Percentiles rank a stretch among this genome's conserved stretches.
Conservation (phyloP, 1,140 invertebrate genomes). For the Drosophila willistoni region DNA sequence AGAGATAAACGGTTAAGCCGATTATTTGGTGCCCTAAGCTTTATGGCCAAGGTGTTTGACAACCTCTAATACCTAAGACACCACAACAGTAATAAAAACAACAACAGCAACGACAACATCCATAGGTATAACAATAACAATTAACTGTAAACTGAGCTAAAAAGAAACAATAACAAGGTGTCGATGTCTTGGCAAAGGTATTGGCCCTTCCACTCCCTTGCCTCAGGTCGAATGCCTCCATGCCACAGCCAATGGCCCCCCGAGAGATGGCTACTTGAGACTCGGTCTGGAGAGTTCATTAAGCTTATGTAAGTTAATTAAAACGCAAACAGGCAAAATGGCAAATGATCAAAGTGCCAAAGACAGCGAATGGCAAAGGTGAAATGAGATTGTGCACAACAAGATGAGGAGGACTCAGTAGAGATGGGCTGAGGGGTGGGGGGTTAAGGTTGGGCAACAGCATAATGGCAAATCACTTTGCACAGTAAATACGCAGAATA, state of each 20-base stretch:
- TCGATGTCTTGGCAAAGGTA: neutral
- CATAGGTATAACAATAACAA: slow-evolving; percentile 16
- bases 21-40: slow-evolving; percentile 12
- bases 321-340: slow-evolving; percentile 40
- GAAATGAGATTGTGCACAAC: slow-evolving; percentile 11
- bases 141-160: slow-evolving; percentile 15
- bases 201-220: neutral
- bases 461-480: slow-evolving; percentile 38
- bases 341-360: slow-evolving; percentile 38
- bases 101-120: neutral
- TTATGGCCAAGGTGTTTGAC: slow-evolving; percentile 18
- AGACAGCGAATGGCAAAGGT: slow-evolving; percentile 20
- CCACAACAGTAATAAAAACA: neutral
- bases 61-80: slow-evolving; percentile 12
- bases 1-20: slow-evolving; percentile 17
- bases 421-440: neutral
- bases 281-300: slow-evolving; percentile 36
- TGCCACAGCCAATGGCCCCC: slow-evolving; percentile 4
- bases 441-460: neutral
- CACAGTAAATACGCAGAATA: slow-evolving; percentile 27
- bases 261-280: slow-evolving; percentile 14
- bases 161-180: slow-evolving; percentile 12
- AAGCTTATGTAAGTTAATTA: slow-evolving; percentile 50
- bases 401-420: neutral
- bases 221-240: neutral